Evolutionary conservation across 2,797 vertebrate species (phyloP).

Genomic region (Dermochelys coriacea): DNA sequence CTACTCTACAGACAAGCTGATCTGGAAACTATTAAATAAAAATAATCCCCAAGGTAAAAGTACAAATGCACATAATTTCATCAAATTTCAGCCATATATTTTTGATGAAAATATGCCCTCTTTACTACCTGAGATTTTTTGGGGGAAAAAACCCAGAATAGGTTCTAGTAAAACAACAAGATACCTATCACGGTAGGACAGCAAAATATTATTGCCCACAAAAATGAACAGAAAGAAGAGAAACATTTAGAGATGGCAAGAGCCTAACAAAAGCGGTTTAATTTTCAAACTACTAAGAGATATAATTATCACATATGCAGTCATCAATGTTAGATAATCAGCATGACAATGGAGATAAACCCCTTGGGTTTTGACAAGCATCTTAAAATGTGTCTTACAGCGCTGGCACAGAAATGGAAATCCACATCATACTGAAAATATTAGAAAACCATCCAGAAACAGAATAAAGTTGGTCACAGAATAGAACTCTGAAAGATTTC

Average conservation of each 20-base stretch:
- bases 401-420: not conserved
- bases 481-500: constrained; percentile 11
- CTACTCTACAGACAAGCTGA: constrained; percentile 61
- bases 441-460: not conserved
- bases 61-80: not conserved
- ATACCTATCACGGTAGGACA: not conserved
- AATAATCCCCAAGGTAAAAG: constrained; percentile 33
- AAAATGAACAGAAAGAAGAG: not conserved
- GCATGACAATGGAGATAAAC: not conserved
- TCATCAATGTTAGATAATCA: not conserved
- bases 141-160: not conserved
- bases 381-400: not conserved
- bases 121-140: not conserved
- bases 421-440: not conserved
- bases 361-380: not conserved
- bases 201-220: not conserved
- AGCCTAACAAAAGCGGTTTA: constrained; percentile 1
- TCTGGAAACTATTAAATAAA: constrained; percentile 59
- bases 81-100: not conserved
- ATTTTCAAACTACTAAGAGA: constrained; percentile 16
- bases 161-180: constrained; percentile 3
- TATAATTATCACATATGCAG: not conserved
- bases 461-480: not conserved
- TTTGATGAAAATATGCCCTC: constrained; percentile 11
- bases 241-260: not conserved